Evolutionary conservation across 2,888 invertebrate genomes (phyloP).

Genomic region (Alentia gelatinosa): DNA sequence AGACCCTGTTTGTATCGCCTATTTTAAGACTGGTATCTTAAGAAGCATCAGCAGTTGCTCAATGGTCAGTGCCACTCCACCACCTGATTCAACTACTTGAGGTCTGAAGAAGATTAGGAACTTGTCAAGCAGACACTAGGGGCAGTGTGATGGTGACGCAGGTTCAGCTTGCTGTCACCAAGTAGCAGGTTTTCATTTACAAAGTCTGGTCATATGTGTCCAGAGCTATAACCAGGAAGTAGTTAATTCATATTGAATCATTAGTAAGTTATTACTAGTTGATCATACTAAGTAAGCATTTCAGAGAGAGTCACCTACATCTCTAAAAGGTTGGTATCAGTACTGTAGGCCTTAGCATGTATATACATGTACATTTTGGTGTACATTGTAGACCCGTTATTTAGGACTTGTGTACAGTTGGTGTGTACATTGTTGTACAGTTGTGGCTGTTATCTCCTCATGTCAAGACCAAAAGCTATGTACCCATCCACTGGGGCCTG

Average conservation of each 20-base stretch:
- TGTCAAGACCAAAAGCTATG: constrained; percentile 43
- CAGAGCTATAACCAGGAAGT: not conserved
- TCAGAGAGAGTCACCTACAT: not conserved
- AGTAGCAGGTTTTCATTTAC: not conserved
- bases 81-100: not conserved
- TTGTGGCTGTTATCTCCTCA: constrained; percentile 46
- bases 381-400: constrained; percentile 51
- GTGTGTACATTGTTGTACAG: constrained; percentile 53
- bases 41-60: constrained; percentile 29
- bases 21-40: not conserved
- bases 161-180: not conserved
- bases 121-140: not conserved
- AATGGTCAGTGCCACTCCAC: constrained; percentile 1
- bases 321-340: constrained; percentile 23
- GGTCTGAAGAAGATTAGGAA: not conserved
- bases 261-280: constrained; percentile 53
- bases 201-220: not conserved
- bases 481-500: not conserved
- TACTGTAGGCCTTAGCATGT: constrained; percentile 54
- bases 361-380: constrained; percentile 50
- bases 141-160: not conserved
- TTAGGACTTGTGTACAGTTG: constrained; percentile 45
- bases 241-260: constrained; percentile 38
- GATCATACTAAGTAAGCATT: constrained; percentile 46
- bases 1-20: constrained; percentile 15